Base-by-base conservation (phyloP, 30 jellyfish, hydroid and myxozoan genomes). In the Chironex yamaguchii region DNA sequence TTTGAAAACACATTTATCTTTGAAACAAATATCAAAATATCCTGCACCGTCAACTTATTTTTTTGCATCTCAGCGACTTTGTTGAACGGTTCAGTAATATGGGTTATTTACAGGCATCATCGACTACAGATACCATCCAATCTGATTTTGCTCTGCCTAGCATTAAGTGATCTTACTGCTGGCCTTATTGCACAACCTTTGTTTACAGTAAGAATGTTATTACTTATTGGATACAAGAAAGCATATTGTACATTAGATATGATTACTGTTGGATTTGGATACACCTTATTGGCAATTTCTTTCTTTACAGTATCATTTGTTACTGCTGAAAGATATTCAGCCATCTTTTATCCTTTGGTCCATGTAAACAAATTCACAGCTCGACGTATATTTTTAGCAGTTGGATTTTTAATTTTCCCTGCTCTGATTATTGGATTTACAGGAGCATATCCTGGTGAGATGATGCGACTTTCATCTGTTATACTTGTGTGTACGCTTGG, bases 121-220 rank as follows among this genome's bases (percentile, higher is more conserved):
- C 89, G 95, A 2, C 88, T 85, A 17, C 62, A 79, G 78, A 71
- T 89, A 27, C 82, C 88, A 34, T 85, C 72, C 49, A 71, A 85
- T 71, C 21, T 71, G 84, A 85, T 76, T 0, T 71, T 85, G 4
- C 70, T 85, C 9, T 85, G 80, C 0, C 67, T 85, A 33, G 95
- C 95, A 49, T 48, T 48, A 0, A 85, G 84, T 1, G 95, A 85
- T 33, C 64, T 85, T 52, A 72, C 95, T 31, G 95, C 95, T 23
- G 95, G 95, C 6, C 66, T 85, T 32, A 28, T 71, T 13, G 95
- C 95, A 23, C 89, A 85, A 34, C 95, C 95, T 52, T 72, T 85
- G 30, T 71, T 54, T 62, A 42, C 62, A 1, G 89, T 78, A n/a
- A 53, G 95, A 48, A 73, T 71, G 29, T 23, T 67, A 13, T 21